Evolutionary conservation across 2,113 vertebrate species (phyloP).

Genomic region (Onychostruthus taczanowskii): DNA sequence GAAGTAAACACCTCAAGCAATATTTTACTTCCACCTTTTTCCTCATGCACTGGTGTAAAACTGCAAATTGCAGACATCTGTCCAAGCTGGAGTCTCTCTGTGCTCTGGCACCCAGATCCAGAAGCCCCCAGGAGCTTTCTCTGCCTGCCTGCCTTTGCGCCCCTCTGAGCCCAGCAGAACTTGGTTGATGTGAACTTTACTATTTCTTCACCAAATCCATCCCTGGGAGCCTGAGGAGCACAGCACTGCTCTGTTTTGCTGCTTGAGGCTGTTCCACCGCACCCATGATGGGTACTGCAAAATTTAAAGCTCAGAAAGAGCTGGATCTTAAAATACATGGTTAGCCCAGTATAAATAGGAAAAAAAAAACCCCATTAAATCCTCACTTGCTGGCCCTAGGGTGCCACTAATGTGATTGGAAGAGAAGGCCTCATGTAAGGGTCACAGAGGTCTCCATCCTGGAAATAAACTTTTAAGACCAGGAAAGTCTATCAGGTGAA

Average conservation of each 20-base stretch:
- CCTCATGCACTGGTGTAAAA: not conserved
- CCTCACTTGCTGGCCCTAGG: not conserved
- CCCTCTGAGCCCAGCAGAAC: not conserved
- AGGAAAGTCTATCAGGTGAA: not conserved
- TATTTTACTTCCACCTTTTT: not conserved
- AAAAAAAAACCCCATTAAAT: not conserved
- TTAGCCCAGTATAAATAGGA: not conserved
- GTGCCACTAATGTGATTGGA: not conserved
- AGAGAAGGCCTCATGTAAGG: not conserved
- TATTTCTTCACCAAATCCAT: accelerated
- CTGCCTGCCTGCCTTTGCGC: not conserved
- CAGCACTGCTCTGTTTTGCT: not conserved
- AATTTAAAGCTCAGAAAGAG: not conserved
- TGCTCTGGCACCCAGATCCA: accelerated
- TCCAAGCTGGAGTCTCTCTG: not conserved
- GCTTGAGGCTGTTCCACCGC: not conserved
- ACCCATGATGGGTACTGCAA: not conserved
- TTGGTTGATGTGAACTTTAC: accelerated
- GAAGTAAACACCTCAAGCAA: not conserved
- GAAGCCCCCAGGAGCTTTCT: not conserved
- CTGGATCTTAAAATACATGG: not conserved
- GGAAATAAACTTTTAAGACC: not conserved
- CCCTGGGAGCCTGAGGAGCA: not conserved
- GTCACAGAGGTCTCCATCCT: not conserved
- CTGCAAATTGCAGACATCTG: not conserved